These are phyloP conservation scores for Ciconia stormi DNA, from an alignment of 2,113 vertebrate genomes.

Conservation along the genomic window DNA sequence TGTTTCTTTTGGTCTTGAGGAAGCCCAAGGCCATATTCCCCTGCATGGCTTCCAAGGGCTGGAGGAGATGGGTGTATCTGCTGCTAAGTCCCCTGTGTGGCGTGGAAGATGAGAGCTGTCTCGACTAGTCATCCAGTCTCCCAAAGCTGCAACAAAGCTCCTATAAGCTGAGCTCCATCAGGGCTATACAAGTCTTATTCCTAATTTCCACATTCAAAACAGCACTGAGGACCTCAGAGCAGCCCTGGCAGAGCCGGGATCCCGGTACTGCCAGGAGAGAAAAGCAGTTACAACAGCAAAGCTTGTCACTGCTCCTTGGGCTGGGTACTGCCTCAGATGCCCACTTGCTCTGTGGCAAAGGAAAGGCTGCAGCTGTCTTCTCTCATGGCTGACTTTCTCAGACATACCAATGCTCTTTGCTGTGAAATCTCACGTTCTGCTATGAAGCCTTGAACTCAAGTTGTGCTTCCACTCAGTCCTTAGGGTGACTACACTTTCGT, in stretches of 20 bases:
- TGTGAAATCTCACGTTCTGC: neutral
- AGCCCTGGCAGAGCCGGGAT: neutral
- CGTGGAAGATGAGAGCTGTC: neutral
- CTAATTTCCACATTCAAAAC: neutral
- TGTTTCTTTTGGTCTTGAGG: neutral
- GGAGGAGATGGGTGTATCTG: neutral
- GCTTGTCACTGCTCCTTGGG: neutral
- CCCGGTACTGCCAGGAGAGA: neutral
- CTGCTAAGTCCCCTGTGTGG: neutral
- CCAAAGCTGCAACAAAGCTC: neutral
- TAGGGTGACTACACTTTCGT: neutral
- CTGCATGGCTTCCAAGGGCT: neutral
- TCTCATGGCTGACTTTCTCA: neutral
- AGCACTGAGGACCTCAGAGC: neutral
- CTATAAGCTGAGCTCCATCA: neutral
- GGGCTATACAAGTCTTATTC: neutral
- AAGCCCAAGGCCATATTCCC: neutral
- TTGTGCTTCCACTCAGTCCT: neutral
- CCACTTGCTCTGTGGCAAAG: neutral
- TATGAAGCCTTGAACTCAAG: neutral
- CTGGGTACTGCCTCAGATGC: neutral
- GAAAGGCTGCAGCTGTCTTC: neutral
- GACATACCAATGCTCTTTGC: accelerated
- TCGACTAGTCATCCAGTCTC: neutral
- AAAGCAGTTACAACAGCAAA: neutral